phyloP scores from a whole-genome alignment of 1,140 invertebrate genomes.

The Formica exsecta region DNA sequence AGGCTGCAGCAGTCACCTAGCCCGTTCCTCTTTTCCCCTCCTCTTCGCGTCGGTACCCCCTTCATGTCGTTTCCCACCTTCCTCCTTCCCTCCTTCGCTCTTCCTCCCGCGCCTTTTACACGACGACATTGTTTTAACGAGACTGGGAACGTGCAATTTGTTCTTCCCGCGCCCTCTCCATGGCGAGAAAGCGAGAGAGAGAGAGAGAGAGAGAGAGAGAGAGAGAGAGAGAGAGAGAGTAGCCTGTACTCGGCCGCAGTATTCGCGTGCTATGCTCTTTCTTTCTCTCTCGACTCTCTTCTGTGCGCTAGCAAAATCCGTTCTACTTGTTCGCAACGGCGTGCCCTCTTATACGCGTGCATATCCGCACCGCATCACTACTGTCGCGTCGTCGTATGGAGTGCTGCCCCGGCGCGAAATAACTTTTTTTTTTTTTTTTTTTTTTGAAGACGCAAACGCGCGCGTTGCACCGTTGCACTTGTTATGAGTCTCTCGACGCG shows the following conservation, averaged over 20 bases:
- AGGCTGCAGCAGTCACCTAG: slow-evolving; percentile 74
- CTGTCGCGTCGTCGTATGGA: slow-evolving; percentile 13
- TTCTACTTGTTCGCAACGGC: slow-evolving; percentile 40
- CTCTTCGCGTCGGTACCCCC: slow-evolving; percentile 31
- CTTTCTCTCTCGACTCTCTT: slow-evolving; percentile 1
- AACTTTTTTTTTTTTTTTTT: neutral
- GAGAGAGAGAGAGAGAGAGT: no score
- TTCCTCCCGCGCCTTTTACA: slow-evolving; percentile 37
- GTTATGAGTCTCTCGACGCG: slow-evolving; percentile 57
- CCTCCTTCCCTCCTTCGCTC: slow-evolving; percentile 33
- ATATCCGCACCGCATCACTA: slow-evolving; percentile 26
- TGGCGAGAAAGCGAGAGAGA: slow-evolving; percentile 35
- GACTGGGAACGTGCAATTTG: slow-evolving; percentile 79
- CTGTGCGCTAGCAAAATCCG: slow-evolving; percentile 42
- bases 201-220: no score
- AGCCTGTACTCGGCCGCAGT: slow-evolving; percentile 34
- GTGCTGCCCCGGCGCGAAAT: slow-evolving; percentile 28
- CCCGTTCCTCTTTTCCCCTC: slow-evolving; percentile 16
- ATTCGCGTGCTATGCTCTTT: slow-evolving; percentile 44
- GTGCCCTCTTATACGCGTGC: slow-evolving; percentile 35
- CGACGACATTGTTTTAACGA: slow-evolving; percentile 81
- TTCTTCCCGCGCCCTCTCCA: slow-evolving; percentile 65
- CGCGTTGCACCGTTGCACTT: slow-evolving; percentile 33
- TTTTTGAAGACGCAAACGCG: slow-evolving; percentile 23
- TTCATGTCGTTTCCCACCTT: slow-evolving; percentile 49